Evolutionary conservation across 2,888 invertebrate species (phyloP), one percentile per base, ranked within the genome.

Genomic region (Macrophya alboannulata): DNA sequence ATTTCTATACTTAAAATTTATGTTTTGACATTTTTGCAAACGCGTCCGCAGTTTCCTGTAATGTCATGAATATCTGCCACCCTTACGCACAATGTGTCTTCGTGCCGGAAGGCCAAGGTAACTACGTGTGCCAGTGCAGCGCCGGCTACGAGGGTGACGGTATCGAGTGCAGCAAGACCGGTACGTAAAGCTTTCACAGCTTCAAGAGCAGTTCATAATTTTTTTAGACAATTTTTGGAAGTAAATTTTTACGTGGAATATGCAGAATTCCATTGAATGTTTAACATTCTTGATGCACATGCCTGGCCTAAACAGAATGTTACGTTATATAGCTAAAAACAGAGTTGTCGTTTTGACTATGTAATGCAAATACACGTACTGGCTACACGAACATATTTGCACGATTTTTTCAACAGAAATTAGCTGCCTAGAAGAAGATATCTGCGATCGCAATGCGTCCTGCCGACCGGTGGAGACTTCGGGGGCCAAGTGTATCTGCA

Each of bases 101-200:
- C 93, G 94, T 95, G 71, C 94, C 95, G 17, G 93, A 95, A 45
- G 85, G 77, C 43, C 94, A 94, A 3, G 94, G 95, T 84, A 94
- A 94, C 1, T 96, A 96, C 89, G 94, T 94, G 85, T 99, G 99
- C 91, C 95, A 96, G 72, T 99, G 99, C 91, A 97, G 96, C 86
- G 95, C 96, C n/a, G 98, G 98, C 4, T 98, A 95, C 94, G 96
- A 96, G 90, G 98, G 98, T 37, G 97, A 98, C 92, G 98, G 98
- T 10, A 95, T 95, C 87, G 95, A 95, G 88, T 98, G 98, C 91
- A 94, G 94, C 1, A 95, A 95, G 88, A 94, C 91, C 90, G 94
- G 94, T 94, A 92, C 86, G 90, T 89, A 79, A 25, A 37, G 48
- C 86, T 62, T 43, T 48, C 21, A 6, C 17, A 17, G 51, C 37